Base-by-base conservation (phyloP, 2,888 invertebrate genomes). In the Aromia moschata region DNA sequence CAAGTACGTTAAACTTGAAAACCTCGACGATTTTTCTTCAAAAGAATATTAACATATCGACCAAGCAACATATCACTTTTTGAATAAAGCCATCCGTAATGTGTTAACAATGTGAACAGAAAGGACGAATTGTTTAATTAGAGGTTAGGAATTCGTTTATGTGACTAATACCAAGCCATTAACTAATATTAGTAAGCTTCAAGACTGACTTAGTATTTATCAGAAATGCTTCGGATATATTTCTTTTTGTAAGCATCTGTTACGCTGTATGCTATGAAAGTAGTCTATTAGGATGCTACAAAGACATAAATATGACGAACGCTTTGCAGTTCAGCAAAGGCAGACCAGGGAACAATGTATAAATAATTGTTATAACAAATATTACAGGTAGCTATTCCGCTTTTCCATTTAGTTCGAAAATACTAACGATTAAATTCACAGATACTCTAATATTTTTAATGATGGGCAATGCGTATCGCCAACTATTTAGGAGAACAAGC, bases 401-500 rank as follows among this genome's bases (percentile, higher is more conserved):
- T n/a, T n/a, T n/a, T n/a, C n/a, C n/a, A n/a, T n/a, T n/a, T n/a
- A n/a, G n/a, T n/a, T n/a, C n/a, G n/a, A n/a, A n/a, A n/a, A n/a
- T n/a, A n/a, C n/a, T n/a, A n/a, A n/a, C n/a, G 7, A 18, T 33
- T 30, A 41, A 31, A 54, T 38, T 45, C 44, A 15, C 31, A 77
- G 77, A 47, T 77, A 76, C 66, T 68, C 75, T 12, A 68, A 69
- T 54, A 65, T 74, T 45, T 58, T 64, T 31, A 62, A 69, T 36
- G 57, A 62, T 51, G 71, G 58, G 10, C 60, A 60, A 15, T 79
- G 79, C 65, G 56, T 58, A 30, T 79, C 67, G 66, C 68, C 33
- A 78, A 78, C 65, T 74, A 73, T 61, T 60, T 77, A 46, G 77
- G 76, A 16, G 73, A 73, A 57, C 69, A 72, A 68, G 60, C 72